Conservation (phyloP, 2,797 vertebrate species). For the Lates japonicus region DNA sequence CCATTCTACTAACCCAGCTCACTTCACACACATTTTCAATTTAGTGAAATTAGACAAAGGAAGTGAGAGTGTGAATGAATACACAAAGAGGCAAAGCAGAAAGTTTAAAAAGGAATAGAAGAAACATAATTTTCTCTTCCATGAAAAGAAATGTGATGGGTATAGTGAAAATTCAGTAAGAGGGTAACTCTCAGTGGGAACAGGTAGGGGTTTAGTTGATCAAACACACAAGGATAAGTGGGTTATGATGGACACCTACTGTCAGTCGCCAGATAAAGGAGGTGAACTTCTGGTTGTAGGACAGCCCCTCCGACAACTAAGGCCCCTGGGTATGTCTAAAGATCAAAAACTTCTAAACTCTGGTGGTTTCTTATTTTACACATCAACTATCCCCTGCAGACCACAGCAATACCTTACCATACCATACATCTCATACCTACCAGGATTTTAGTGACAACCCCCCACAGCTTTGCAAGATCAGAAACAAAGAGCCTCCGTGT, state of each 20-base stretch:
- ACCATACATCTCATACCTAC: slow-evolving; percentile 38
- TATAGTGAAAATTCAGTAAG: background rate
- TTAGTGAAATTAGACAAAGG: slow-evolving; percentile 25
- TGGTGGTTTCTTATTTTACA: background rate
- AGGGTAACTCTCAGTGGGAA: background rate
- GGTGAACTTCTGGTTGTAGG: background rate
- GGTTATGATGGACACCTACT: background rate
- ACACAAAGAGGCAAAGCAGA: background rate
- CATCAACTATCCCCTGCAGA: slow-evolving; percentile 6
- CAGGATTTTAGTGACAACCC: slow-evolving; percentile 53
- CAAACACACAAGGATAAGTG: background rate
- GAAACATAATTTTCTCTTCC: background rate
- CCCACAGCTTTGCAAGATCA: slow-evolving; percentile 42
- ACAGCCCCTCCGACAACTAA: background rate
- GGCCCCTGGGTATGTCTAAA: background rate
- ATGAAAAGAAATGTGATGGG: background rate
- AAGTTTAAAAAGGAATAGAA: background rate
- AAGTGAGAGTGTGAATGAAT: slow-evolving; percentile 12
- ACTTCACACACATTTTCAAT: slow-evolving; percentile 28
- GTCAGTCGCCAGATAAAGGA: slow-evolving; percentile 13
- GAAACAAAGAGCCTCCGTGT: slow-evolving; percentile 71
- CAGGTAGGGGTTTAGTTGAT: background rate
- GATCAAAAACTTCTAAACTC: slow-evolving; percentile 14
- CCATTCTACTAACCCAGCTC: slow-evolving; percentile 54
- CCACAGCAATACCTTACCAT: slow-evolving; percentile 7